phyloP scores from a whole-genome alignment of 2,797 vertebrate genomes.

The Gephyroberyx darwinii region DNA sequence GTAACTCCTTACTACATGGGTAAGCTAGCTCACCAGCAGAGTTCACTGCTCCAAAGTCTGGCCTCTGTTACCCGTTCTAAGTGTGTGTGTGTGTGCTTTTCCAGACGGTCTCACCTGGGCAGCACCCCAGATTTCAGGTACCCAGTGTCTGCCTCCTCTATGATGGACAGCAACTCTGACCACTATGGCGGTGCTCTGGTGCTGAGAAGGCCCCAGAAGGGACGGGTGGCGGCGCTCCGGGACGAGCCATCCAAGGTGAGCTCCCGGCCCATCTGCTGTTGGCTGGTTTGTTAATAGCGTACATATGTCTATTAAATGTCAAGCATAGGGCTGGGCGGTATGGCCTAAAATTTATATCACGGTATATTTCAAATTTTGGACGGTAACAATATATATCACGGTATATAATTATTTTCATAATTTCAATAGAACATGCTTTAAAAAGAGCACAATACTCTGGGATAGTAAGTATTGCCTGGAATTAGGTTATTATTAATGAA shows the following conservation, averaged over 20 bases:
- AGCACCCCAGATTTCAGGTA: slow-evolving; percentile 94
- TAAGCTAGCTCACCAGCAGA: slow-evolving; percentile 49
- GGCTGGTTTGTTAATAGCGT: not conserved
- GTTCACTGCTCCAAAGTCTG: accelerated
- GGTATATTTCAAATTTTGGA: not conserved
- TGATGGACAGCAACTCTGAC: slow-evolving; percentile 88
- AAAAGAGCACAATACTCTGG: too few relatives aligned
- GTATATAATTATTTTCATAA: too few relatives aligned
- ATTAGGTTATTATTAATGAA: too few relatives aligned
- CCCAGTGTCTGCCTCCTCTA: slow-evolving; percentile 85
- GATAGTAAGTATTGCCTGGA: too few relatives aligned
- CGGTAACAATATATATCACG: too few relatives aligned
- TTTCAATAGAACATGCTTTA: too few relatives aligned
- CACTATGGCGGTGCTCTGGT: slow-evolving; percentile 87
- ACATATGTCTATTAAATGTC: not conserved
- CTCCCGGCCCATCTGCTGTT: not conserved
- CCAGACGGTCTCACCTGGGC: slow-evolving; percentile 86
- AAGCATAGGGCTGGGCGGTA: not conserved
- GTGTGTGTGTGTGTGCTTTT: slow-evolving; percentile 4
- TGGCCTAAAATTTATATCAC: too few relatives aligned
- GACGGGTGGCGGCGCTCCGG: slow-evolving; percentile 88
- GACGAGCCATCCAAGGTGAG: slow-evolving; percentile 95
- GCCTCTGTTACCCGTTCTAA: not conserved
- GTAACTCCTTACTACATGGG: slow-evolving; percentile 90
- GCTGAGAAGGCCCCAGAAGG: slow-evolving; percentile 92